Evolutionary conservation across 2,113 vertebrate genomes (phyloP).

Genomic region (Aptenodytes forsteri): DNA sequence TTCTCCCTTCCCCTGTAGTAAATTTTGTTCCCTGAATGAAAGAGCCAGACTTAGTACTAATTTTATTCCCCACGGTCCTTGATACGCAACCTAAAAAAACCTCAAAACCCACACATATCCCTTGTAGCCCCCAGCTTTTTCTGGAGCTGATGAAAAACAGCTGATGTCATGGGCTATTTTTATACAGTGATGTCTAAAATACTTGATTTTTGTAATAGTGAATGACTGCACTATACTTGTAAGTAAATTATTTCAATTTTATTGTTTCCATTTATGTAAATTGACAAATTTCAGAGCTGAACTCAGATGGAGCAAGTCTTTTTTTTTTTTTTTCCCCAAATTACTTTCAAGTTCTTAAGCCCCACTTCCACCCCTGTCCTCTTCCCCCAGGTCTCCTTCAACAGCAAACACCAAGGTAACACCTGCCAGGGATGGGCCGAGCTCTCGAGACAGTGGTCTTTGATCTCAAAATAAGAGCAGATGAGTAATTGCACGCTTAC

Average conservation of each 20-base stretch:
- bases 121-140: not conserved
- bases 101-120: not conserved
- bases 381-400: not conserved
- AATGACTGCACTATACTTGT: not conserved
- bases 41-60: not conserved
- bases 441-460: not conserved
- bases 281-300: not conserved
- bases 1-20: not conserved
- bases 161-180: slow-evolving; percentile 40
- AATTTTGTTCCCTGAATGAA: not conserved
- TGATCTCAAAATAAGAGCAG: not conserved
- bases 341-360: not conserved
- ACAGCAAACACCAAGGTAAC: not conserved
- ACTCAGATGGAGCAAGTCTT: not conserved
- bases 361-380: not conserved
- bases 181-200: not conserved
- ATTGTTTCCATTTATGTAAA: not conserved
- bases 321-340: not conserved
- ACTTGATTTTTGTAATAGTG: not conserved
- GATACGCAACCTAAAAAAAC: not conserved
- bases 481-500: rapidly evolving
- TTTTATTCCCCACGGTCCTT: not conserved
- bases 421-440: not conserved
- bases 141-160: slow-evolving; percentile 4
- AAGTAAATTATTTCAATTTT: not conserved